phyloP scores from a whole-genome alignment of 2,888 invertebrate species.

The Psylliodes chrysocephalus region DNA sequence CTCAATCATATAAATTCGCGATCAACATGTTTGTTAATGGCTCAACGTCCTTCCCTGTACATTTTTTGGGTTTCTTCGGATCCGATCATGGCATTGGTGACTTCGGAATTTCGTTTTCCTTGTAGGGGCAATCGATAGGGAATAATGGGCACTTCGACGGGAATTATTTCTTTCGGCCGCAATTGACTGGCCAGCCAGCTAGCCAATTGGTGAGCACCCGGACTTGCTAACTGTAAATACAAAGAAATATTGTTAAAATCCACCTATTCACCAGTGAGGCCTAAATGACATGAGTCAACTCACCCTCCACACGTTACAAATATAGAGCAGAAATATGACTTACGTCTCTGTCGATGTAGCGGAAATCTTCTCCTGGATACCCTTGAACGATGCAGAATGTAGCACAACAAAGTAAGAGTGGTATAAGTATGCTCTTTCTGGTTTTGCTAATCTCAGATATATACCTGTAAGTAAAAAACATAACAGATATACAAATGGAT shows the following conservation, averaged over 20 bases:
- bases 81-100: constrained; percentile 57
- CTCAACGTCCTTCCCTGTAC: constrained; percentile 55
- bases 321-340: too few species aligned
- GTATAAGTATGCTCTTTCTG: constrained; percentile 22
- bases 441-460: constrained; percentile 21
- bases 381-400: constrained; percentile 28
- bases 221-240: constrained; percentile 50
- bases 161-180: constrained; percentile 54
- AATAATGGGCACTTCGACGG: constrained; percentile 51
- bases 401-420: constrained; percentile 36
- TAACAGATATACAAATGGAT: not conserved
- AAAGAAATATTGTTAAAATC: too few species aligned
- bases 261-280: too few species aligned
- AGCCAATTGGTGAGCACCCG: constrained; percentile 59
- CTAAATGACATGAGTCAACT: too few species aligned
- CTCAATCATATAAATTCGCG: constrained; percentile 2
- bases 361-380: constrained; percentile 42
- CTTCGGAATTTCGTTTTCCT: constrained; percentile 59
- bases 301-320: too few species aligned
- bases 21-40: not conserved
- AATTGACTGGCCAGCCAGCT: constrained; percentile 58
- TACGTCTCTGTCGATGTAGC: constrained; percentile 42
- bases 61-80: constrained; percentile 59
- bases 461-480: constrained; percentile 17
- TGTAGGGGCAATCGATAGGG: constrained; percentile 55